A percentile compares a stretch with the other conserved stretches of the same genome.
phyloP scores from a whole-genome alignment of 2,888 invertebrate species.

The Coleophora deauratella region DNA sequence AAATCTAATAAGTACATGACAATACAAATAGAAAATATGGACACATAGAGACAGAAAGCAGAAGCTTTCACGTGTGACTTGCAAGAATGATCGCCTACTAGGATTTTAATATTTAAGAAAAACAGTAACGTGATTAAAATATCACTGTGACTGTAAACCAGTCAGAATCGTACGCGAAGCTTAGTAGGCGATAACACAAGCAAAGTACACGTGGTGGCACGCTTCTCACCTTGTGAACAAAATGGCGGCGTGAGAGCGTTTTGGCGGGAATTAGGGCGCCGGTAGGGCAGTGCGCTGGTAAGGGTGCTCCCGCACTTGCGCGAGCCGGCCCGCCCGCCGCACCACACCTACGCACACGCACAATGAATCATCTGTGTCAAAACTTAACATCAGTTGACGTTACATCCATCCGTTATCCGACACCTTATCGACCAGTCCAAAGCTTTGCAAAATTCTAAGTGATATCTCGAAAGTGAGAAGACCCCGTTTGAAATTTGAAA shows the following conservation, averaged over 20 bases:
- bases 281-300: conserved; percentile 91
- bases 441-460: conserved; percentile 2
- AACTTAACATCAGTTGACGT: conserved; percentile 33
- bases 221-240: conserved; percentile 73
- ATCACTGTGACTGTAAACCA: neutral
- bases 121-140: neutral
- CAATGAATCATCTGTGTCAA: conserved; percentile 53
- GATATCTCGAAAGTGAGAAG: no score
- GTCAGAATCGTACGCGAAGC: no score
- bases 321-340: conserved; percentile 88
- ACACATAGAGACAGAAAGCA: conserved; percentile 69
- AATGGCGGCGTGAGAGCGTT: conserved; percentile 69
- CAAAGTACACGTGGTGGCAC: conserved; percentile 46
- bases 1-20: conserved; percentile 70
- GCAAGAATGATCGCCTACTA: conserved; percentile 42
- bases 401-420: conserved; percentile 28
- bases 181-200: no score
- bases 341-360: conserved; percentile 83
- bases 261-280: conserved; percentile 79
- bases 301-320: conserved; percentile 96
- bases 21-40: conserved; percentile 52
- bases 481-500: neutral
- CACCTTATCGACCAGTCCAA: conserved; percentile 18
- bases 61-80: conserved; percentile 47
- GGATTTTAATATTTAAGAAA: conserved; percentile 8